phyloP scores from a whole-genome alignment of 1,140 invertebrate species.

The Papilio polytes region DNA sequence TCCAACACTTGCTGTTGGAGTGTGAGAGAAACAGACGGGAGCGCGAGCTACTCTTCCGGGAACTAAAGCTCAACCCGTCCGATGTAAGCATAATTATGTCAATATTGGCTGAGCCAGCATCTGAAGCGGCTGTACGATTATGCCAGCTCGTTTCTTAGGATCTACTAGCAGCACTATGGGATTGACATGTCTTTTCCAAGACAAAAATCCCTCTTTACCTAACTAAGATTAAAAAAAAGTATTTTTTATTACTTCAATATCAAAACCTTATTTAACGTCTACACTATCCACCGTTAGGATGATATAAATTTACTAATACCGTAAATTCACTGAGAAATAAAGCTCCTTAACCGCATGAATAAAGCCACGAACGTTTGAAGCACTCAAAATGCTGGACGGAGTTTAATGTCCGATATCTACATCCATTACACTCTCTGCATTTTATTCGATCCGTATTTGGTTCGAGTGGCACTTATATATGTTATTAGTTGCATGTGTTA shows the following conservation, averaged over 20 bases:
- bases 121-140: too few species aligned
- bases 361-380: slow-evolving; percentile 48
- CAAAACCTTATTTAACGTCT: not conserved
- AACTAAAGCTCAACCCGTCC: too few species aligned
- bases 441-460: slow-evolving; percentile 59
- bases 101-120: too few species aligned
- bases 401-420: slow-evolving; percentile 64
- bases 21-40: too few species aligned
- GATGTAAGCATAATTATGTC: too few species aligned
- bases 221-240: too few species aligned
- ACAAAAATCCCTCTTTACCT: too few species aligned
- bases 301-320: slow-evolving; percentile 32
- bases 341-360: not conserved
- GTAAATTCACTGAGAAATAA: slow-evolving; percentile 18
- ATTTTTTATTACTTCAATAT: not conserved
- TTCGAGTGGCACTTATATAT: slow-evolving; percentile 60
- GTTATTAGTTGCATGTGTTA: slow-evolving; percentile 63
- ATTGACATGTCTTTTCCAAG: too few species aligned
- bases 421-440: slow-evolving; percentile 56
- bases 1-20: too few species aligned
- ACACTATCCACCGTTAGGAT: not conserved
- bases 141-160: too few species aligned
- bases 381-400: slow-evolving; percentile 62
- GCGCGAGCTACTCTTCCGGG: too few species aligned
- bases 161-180: too few species aligned